Evolutionary conservation across 2,797 vertebrate species (phyloP).

Genomic region (Picus viridis): DNA sequence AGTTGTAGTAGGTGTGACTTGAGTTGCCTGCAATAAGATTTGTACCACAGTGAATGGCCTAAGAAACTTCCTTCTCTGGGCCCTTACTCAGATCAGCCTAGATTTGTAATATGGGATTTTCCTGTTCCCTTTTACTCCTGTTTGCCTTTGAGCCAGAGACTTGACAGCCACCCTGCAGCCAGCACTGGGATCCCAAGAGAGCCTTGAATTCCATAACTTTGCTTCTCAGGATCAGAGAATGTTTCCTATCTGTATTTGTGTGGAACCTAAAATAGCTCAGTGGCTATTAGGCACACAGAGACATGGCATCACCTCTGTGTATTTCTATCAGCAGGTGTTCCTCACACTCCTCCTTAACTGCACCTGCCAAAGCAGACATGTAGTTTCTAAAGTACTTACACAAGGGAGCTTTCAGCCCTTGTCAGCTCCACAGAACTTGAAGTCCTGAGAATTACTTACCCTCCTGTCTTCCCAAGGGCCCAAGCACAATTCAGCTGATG

Average conservation of each 20-base stretch:
- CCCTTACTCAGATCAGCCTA: background rate
- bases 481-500: background rate
- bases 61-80: background rate
- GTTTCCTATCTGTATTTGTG: background rate
- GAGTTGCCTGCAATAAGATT: background rate
- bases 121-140: background rate
- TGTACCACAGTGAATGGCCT: background rate
- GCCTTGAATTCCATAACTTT: background rate
- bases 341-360: background rate
- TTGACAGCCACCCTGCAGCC: slow-evolving; percentile 14
- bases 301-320: background rate
- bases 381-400: background rate
- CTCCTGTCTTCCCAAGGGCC: background rate
- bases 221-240: background rate
- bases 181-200: background rate
- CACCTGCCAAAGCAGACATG: background rate
- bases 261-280: background rate
- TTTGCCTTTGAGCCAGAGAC: slow-evolving; percentile 2
- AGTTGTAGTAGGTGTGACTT: background rate
- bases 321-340: background rate
- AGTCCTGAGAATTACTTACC: background rate
- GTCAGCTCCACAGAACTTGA: background rate
- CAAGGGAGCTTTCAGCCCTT: background rate
- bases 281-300: background rate
- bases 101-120: background rate